Base-by-base conservation (phyloP, 2,113 vertebrate species). In the Aepyceros melampus region DNA sequence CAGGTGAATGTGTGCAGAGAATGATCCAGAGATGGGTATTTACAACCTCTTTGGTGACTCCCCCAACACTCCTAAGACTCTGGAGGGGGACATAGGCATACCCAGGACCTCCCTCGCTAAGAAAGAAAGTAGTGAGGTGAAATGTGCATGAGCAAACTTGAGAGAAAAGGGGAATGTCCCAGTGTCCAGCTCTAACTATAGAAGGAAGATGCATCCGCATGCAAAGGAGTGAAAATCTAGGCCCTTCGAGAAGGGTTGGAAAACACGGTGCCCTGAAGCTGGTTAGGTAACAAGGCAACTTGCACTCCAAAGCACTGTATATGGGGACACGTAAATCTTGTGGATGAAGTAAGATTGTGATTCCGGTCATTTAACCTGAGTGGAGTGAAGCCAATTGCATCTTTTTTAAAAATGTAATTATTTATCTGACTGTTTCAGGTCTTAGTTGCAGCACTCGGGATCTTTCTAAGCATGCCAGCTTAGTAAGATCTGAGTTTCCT, bases 141-240 rank as follows among this genome's bases (percentile, higher is more conserved):
- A 40, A 7, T 10, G 2, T 4, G 12, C 5, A 2, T 9, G 21
- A 60, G 31, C 29, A 47, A 40, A 6, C 8, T 8, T 14, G 47
- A 78, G 21, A 45, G 27, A 36, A 45, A 1, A 1, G 2, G 9
- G 15, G 25, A 17, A 23, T 3, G 3, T 45, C 15, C 62, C 21
- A 25, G n/a, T 0, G 0, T 8, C 53, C 15, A 2, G 31, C 15
- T 74, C 33, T 55, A 3, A 12, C 19, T 12, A 33, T 47, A 53
- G 51, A 13, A 27, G 14, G 29, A 45, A 36, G 76, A 13, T 2
- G 36, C 0, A 2, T 21, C 56, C 4, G 0, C 2, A 4, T 25
- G 45, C 49, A 56, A 21, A 29, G 14, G 7, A n/a, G 31, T 16
- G 2, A 14, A 62, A 23, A 3, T 7, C 1, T 5, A 1, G 7